These are phyloP conservation scores for Enteromius treurensis DNA, from an alignment of 2,797 vertebrate genomes.

Conservation along the genomic window DNA sequence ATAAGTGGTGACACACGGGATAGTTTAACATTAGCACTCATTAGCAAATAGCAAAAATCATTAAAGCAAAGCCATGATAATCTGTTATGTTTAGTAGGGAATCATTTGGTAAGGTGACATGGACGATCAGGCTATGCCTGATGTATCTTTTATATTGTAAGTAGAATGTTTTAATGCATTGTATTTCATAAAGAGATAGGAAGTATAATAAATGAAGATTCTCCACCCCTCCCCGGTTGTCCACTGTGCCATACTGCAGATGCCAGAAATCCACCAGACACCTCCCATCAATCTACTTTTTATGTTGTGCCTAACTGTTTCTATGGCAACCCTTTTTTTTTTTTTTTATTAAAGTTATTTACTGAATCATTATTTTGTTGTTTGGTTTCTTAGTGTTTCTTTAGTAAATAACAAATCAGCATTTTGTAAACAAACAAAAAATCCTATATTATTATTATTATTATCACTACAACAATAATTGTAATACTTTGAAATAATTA, in stretches of 20 bases:
- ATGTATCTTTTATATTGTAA: background rate
- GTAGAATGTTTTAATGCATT: background rate
- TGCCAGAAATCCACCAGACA: background rate
- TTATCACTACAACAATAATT: no score
- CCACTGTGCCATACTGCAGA: background rate
- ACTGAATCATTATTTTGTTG: background rate
- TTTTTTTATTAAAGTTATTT: background rate
- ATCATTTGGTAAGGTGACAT: background rate
- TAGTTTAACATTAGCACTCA: conserved; percentile 20
- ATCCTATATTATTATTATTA: no score
- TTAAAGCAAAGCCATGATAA: conserved; percentile 8
- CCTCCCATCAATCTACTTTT: background rate
- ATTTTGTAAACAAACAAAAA: background rate
- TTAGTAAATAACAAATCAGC: background rate
- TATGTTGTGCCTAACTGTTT: conserved; percentile 15
- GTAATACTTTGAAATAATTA: background rate
- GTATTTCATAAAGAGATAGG: background rate
- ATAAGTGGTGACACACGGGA: conserved; percentile 18
- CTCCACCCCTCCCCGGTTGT: background rate
- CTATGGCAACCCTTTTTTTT: conserved; percentile 30
- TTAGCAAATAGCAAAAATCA: conserved; percentile 24
- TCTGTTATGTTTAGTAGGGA: conserved; percentile 3
- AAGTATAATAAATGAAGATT: background rate
- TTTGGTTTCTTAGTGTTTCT: background rate
- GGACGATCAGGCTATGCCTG: background rate